phyloP scores from a whole-genome alignment of 2,888 invertebrate genomes.

The Dryococelus australis region DNA sequence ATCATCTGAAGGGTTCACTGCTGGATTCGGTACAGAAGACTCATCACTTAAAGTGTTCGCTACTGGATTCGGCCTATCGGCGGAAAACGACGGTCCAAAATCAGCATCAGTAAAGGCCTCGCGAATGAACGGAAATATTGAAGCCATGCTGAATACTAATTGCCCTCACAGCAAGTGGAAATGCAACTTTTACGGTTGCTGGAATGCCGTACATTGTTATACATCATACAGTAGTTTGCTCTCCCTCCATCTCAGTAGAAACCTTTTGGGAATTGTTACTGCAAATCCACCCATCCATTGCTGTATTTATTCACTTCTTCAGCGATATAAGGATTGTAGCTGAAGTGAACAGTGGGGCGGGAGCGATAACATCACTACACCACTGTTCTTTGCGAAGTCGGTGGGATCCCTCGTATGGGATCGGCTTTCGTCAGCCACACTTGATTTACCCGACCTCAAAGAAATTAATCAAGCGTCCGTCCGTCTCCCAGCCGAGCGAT shows the following conservation, averaged over 20 bases:
- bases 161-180: not conserved
- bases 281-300: conserved; percentile 12
- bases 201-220: not conserved
- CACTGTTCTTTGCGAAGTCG: conserved; percentile 6
- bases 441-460: too few species aligned
- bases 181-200: conserved; percentile 10
- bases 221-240: not conserved
- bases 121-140: not conserved
- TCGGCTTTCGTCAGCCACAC: too few species aligned
- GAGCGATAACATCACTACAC: not conserved
- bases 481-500: too few species aligned
- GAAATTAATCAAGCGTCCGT: too few species aligned
- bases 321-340: not conserved
- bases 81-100: not conserved
- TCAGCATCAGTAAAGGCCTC: not conserved
- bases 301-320: not conserved
- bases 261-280: not conserved
- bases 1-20: too few species aligned
- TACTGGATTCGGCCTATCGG: not conserved
- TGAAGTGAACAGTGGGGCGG: not conserved
- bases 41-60: too few species aligned
- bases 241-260: too few species aligned
- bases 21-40: too few species aligned
- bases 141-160: not conserved
- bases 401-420: too few species aligned